Percentiles rank a stretch among this genome's conserved stretches.
These are phyloP conservation scores for Apeltes quadracus DNA, from an alignment of 2,113 vertebrate species.

Conservation along the genomic window DNA sequence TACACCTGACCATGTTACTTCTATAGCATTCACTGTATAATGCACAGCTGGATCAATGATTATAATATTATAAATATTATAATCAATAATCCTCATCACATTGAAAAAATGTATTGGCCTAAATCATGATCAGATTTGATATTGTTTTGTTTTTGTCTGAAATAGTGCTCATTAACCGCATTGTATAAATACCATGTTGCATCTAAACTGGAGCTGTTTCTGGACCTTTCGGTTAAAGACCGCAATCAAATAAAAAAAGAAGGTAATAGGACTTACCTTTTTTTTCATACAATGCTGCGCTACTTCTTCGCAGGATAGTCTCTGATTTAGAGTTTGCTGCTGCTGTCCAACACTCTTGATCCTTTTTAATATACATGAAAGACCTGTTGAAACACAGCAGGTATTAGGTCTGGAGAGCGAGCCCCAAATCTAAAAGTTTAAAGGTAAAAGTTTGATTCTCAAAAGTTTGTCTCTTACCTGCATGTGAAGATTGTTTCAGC, in stretches of 20 bases:
- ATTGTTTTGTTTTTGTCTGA: no score
- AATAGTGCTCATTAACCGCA: slow-evolving; percentile 30
- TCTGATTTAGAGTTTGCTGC: slow-evolving; percentile 77
- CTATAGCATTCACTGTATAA: background rate
- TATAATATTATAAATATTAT: no score
- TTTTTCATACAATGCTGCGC: slow-evolving; percentile 76
- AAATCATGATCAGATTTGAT: no score
- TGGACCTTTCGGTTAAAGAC: background rate
- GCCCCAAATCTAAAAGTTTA: background rate
- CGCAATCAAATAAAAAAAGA: background rate
- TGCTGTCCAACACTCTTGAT: slow-evolving; percentile 77
- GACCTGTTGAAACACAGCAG: slow-evolving; percentile 59
- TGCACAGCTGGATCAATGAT: background rate
- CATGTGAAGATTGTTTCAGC: slow-evolving; percentile 74
- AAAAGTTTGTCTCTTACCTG: slow-evolving; percentile 60
- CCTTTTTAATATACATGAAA: slow-evolving; percentile 78
- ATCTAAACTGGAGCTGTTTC: background rate
- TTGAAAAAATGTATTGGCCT: background rate
- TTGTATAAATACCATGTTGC: slow-evolving; percentile 1
- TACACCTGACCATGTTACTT: background rate
- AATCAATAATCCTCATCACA: background rate
- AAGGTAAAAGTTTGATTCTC: background rate
- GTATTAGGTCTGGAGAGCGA: background rate
- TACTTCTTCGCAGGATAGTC: slow-evolving; percentile 57
- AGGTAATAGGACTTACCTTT: slow-evolving; percentile 48